Conservation (phyloP, 1,140 invertebrate genomes). For the Acyrthosiphon pisum region DNA sequence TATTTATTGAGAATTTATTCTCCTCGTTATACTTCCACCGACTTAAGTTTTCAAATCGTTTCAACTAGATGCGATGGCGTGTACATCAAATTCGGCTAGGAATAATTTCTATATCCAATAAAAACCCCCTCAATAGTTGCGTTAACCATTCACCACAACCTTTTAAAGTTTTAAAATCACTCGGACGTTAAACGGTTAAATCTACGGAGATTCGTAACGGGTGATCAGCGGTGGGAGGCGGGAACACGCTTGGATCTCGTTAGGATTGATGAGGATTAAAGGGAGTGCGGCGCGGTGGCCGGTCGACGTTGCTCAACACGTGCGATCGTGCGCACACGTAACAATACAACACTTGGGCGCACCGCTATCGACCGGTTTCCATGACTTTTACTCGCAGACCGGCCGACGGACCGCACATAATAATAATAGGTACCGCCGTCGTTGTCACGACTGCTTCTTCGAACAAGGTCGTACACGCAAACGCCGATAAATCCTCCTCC, state of each 20-base stretch:
- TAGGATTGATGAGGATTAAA: background rate
- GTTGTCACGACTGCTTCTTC: background rate
- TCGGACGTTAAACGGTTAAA: background rate
- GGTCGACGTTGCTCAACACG: background rate
- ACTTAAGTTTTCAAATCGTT: background rate
- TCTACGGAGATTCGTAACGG: background rate
- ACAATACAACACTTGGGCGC: constrained; percentile 6
- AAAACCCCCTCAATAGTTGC: too few relatives aligned
- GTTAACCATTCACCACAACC: background rate
- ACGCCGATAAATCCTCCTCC: background rate
- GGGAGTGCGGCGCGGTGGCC: background rate
- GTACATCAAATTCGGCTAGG: too few relatives aligned
- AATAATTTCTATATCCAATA: background rate
- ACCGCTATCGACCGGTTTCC: constrained; percentile 10
- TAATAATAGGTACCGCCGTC: background rate
- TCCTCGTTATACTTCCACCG: background rate
- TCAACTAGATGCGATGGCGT: too few relatives aligned
- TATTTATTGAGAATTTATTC: background rate
- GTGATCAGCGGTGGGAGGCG: background rate
- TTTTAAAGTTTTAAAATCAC: background rate
- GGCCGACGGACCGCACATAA: background rate
- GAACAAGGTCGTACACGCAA: background rate
- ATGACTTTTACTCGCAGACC: background rate
- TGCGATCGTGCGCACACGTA: background rate
- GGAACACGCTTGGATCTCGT: background rate